These are phyloP conservation scores for Pseudomyrmex gracilis DNA, from an alignment of 1,140 invertebrate species.

Conservation along the genomic window DNA sequence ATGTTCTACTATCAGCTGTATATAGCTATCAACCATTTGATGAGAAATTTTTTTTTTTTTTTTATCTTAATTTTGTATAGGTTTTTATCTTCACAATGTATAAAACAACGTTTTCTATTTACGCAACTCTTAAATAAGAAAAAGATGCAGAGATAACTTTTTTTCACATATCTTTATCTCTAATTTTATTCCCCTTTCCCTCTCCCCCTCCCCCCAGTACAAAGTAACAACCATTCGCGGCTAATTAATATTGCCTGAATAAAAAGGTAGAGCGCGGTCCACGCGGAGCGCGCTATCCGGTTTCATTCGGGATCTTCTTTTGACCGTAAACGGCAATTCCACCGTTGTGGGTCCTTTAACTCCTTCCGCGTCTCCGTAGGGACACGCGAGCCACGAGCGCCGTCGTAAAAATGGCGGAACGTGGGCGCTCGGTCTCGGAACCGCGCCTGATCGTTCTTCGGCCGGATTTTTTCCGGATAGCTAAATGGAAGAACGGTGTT, in stretches of 20 bases:
- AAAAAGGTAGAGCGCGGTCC: conserved; percentile 9
- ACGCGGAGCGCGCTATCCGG: conserved; percentile 5
- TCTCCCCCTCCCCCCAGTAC: too few species aligned
- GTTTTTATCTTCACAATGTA: too few species aligned
- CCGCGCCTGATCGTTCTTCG: conserved; percentile 50
- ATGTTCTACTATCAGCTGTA: not conserved
- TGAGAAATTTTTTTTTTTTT: conserved; percentile 19
- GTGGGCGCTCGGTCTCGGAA: conserved; percentile 24
- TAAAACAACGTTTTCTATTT: too few species aligned
- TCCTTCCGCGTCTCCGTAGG: conserved; percentile 17
- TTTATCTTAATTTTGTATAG: too few species aligned
- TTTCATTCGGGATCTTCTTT: conserved; percentile 36
- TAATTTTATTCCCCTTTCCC: conserved; percentile 1
- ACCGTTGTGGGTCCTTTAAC: conserved; percentile 30
- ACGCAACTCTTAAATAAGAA: too few species aligned
- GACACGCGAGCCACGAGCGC: conserved; percentile 43
- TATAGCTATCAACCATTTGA: not conserved
- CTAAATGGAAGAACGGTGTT: conserved; percentile 84
- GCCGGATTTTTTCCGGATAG: conserved; percentile 74
- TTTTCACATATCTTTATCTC: not conserved
- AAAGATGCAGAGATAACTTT: not conserved
- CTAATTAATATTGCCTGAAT: conserved; percentile 35
- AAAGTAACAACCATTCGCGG: conserved; percentile 24
- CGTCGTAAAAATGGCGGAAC: conserved; percentile 53
- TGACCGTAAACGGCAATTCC: conserved; percentile 53